Base-by-base conservation (phyloP, 2,888 invertebrate species). In the Scrobipalpa costella region DNA sequence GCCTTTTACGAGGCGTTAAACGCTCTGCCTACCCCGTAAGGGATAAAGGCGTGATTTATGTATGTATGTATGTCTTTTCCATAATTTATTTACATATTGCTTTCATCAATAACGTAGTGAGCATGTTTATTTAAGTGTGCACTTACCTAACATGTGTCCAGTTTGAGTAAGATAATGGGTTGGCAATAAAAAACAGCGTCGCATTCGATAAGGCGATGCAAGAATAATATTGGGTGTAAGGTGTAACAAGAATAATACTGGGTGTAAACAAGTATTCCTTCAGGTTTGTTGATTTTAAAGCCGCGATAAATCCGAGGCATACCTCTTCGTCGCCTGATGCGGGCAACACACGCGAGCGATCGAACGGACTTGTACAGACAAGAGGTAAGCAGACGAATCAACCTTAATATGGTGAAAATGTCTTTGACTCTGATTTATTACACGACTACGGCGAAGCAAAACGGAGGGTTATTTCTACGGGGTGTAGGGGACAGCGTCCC, bases 271-370 rank as follows among this genome's bases (percentile, higher is more conserved):
- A n/a, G n/a, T n/a, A n/a, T n/a, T n/a, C 60, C 60, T 33, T 34
- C 60, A 60, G 60, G 67, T 67, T 67, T 71, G 69, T 69, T 68
- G 69, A 73, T 73, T 72, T 71, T 71, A 67, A 79, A 71, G 75
- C 69, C 34, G n/a, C 47, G 72, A 80, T 79, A 78, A 81, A 79
- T 76, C 73, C 69, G 15, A 62, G 55, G 65, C 73, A 73, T 74
- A 69, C 70, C 71, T 73, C 72, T 69, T 71, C 68, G 66, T 17
- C 11, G 34, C 13, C 7, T 13, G 71, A 15, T 17, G 15, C 57
- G 55, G 9, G 47, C 75, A 71, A 70, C 68, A 68, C 76, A 69
- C 68, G 70, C 72, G 73, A 77, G 74, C 71, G 79, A 81, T 72
- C n/a, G 15, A 7, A 27, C 27, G 2, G 2, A 34, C 15, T 27